phyloP scores from a whole-genome alignment of 23 tunicate genomes.

The Clavelina lepadiformis region DNA sequence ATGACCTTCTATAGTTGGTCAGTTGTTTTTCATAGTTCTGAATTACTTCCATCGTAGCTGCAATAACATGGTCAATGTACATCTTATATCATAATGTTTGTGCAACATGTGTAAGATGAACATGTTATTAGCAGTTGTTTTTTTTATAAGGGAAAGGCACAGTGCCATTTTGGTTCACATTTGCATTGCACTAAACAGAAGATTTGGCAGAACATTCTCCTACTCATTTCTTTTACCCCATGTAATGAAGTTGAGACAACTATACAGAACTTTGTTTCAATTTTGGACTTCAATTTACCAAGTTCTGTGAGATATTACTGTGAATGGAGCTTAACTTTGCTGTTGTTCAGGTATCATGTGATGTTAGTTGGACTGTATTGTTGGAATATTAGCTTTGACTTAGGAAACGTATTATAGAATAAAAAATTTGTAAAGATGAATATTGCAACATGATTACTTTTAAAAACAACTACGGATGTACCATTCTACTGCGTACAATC shows the following conservation, averaged over 20 bases:
- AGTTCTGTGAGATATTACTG: conserved; percentile 48
- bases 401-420: no score
- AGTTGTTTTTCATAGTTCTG: not conserved
- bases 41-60: not conserved
- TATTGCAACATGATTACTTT: no score
- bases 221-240: conserved; percentile 17
- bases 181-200: conserved; percentile 40
- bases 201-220: conserved; percentile 36
- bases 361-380: not conserved
- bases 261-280: not conserved
- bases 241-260: not conserved
- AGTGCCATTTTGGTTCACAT: conserved; percentile 45
- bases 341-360: conserved; percentile 23
- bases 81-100: no score
- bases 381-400: no score
- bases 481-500: no score
- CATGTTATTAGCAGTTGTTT: no score
- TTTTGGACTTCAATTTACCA: conserved; percentile 31
- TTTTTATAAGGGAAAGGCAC: conserved; percentile 20
- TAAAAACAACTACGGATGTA: no score
- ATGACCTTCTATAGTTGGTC: no score
- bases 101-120: no score
- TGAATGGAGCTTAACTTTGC: conserved; percentile 54
- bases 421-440: no score
- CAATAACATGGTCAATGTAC: not conserved